Evolutionary conservation across 1,140 invertebrate genomes (phyloP).

Genomic region (Drosophila elegans): DNA sequence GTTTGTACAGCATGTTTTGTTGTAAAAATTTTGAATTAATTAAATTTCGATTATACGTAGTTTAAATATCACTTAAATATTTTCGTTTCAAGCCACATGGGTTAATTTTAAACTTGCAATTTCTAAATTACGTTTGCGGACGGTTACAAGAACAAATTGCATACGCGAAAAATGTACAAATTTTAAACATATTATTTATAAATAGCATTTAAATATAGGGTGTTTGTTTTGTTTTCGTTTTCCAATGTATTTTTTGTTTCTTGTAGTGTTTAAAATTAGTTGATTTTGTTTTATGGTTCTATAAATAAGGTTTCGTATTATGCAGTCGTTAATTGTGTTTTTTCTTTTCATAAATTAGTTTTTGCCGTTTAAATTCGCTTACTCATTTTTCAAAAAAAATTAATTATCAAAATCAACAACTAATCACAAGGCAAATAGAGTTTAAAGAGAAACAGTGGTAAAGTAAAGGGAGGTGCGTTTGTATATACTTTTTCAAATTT

Average conservation of each 20-base stretch:
- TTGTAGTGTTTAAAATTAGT: conserved; percentile 54
- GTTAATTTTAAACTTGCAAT: conserved; percentile 43
- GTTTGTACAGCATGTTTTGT: conserved; percentile 64
- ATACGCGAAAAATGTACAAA: conserved; percentile 60
- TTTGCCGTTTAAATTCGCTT: conserved; percentile 73
- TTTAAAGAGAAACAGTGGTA: conserved; percentile 32
- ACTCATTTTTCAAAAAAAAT: conserved; percentile 36
- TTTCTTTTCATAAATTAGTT: conserved; percentile 64
- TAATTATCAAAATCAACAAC: conserved; percentile 55
- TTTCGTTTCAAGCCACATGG: conserved; percentile 65
- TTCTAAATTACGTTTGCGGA: conserved; percentile 49
- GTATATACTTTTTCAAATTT: conserved; percentile 4
- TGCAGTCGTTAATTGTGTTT: conserved; percentile 64
- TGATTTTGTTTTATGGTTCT: conserved; percentile 31
- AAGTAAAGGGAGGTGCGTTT: conserved; percentile 9
- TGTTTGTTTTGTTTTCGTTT: conserved; percentile 45
- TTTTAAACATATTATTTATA: conserved; percentile 62
- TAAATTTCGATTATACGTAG: conserved; percentile 39
- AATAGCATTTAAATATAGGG: conserved; percentile 44
- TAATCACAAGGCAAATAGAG: conserved; percentile 84
- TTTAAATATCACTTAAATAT: conserved; percentile 80
- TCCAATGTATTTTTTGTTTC: conserved; percentile 35
- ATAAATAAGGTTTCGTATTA: conserved; percentile 62
- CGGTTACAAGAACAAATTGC: conserved; percentile 64
- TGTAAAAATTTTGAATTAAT: conserved; percentile 51